Evolutionary conservation across 2,888 invertebrate genomes (phyloP).

Genomic region (Heliconius charithonia): DNA sequence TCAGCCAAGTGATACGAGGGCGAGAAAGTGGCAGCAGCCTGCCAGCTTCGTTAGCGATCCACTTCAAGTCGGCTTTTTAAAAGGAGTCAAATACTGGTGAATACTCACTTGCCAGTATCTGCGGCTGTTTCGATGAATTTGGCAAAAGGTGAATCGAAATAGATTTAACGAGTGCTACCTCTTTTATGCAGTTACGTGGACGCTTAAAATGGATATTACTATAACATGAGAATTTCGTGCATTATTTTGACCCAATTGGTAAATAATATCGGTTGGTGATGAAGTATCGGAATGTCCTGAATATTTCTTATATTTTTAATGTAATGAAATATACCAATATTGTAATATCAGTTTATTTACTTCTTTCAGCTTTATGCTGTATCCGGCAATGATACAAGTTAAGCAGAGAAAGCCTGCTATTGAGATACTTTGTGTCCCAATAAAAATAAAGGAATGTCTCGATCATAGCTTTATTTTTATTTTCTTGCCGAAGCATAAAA

Average conservation of each 20-base stretch:
- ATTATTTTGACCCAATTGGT: not conserved
- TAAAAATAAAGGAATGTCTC: no score
- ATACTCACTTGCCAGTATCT: constrained; percentile 18
- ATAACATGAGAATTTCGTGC: not conserved
- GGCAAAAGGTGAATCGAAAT: constrained; percentile 18
- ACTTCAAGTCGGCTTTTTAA: constrained; percentile 25
- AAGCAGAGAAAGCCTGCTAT: no score
- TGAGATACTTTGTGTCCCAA: no score
- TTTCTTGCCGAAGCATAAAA: no score
- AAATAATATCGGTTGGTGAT: no score
- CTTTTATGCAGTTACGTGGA: not conserved
- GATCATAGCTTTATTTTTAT: no score
- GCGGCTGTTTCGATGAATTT: constrained; percentile 22
- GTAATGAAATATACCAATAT: not conserved
- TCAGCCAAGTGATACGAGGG: constrained; percentile 14
- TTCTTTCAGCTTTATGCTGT: no score
- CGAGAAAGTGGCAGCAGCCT: constrained; percentile 22
- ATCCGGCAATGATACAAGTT: no score
- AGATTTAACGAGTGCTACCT: constrained; percentile 9
- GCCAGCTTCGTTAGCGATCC: constrained; percentile 29
- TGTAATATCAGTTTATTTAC: not conserved
- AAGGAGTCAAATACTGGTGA: constrained; percentile 19
- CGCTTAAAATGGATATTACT: not conserved
- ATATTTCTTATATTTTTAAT: not conserved
- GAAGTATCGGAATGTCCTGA: not conserved